A percentile compares a stretch with the other conserved stretches of the same genome.
Conservation (phyloP, 2,113 vertebrate genomes). For the Anhinga anhinga region DNA sequence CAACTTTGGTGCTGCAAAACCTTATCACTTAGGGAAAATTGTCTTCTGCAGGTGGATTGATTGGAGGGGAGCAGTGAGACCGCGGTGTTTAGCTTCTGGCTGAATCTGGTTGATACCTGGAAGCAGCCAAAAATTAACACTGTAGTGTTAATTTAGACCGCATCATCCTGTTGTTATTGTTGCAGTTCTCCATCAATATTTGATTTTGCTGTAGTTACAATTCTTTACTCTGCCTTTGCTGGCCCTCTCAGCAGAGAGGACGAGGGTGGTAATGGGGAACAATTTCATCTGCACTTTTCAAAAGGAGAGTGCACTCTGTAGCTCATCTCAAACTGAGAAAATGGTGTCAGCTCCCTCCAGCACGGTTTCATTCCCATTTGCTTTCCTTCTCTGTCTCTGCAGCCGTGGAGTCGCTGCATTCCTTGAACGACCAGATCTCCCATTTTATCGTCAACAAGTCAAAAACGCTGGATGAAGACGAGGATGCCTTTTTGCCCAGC, state of each 20-base stretch:
- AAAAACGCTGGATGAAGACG: slow-evolving; percentile 80
- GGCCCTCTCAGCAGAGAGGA: not conserved
- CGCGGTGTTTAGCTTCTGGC: not conserved
- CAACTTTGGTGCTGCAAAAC: not conserved
- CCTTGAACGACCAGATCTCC: slow-evolving; percentile 91
- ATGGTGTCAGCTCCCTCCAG: not conserved
- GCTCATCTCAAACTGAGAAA: not conserved
- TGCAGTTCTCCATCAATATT: not conserved
- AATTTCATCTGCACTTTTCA: not conserved
- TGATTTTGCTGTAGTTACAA: not conserved
- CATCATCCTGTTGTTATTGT: not conserved
- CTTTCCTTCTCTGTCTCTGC: not conserved
- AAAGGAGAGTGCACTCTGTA: not conserved
- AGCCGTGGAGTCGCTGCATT: slow-evolving; percentile 90
- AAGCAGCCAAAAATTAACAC: not conserved
- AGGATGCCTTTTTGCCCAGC: slow-evolving; percentile 74
- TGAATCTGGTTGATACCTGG: not conserved
- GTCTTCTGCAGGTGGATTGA: not conserved
- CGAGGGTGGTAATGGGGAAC: not conserved
- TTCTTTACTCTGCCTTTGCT: not conserved
- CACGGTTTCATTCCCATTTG: not conserved
- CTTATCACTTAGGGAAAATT: not conserved
- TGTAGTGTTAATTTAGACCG: not conserved
- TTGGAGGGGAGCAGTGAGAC: not conserved
- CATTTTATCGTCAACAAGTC: slow-evolving; percentile 87